These are phyloP conservation scores for Cladorhizidae sp. DNA, from an alignment of 37 sponge, comb jelly and placozoan species.

Conservation along the genomic window DNA sequence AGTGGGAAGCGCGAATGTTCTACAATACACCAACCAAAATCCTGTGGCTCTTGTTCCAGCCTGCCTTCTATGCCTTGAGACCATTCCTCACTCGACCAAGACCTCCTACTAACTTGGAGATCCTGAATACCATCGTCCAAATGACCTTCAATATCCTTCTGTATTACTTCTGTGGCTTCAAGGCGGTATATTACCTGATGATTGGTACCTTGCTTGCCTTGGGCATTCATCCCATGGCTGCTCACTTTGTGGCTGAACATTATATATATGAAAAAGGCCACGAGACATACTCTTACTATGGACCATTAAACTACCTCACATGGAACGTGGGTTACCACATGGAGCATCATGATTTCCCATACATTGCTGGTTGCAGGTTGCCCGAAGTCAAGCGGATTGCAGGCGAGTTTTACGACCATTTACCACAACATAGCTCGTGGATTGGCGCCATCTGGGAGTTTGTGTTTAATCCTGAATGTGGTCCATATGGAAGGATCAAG, in stretches of 20 bases:
- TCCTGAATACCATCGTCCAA: conserved; percentile 78
- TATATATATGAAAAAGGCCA: conserved; percentile 93
- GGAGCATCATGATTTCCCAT: conserved; percentile 99
- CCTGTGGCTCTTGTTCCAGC: conserved; percentile 95
- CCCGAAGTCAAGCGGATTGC: conserved; percentile 94
- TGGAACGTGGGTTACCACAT: conserved; percentile 99
- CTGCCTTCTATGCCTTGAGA: conserved; percentile 88
- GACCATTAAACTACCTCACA: conserved; percentile 87
- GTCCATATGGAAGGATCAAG: conserved; percentile 90
- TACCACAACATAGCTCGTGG: conserved; percentile 93
- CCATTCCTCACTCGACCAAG: conserved; percentile 90
- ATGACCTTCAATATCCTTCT: conserved; percentile 74
- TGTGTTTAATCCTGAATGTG: conserved; percentile 81
- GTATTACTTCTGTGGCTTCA: conserved; percentile 78
- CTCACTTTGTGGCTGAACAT: conserved; percentile 99
- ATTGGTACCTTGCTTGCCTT: conserved; percentile 79
- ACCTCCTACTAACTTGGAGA: conserved; percentile 77
- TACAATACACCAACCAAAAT: conserved; percentile 76
- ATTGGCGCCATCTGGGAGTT: conserved; percentile 80
- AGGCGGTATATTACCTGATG: conserved; percentile 78
- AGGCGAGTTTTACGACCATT: conserved; percentile 87
- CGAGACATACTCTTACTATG: conserved; percentile 99
- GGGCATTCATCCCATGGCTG: conserved; percentile 99
- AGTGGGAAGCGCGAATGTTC: conserved; percentile 88
- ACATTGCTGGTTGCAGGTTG: conserved; percentile 90